These are phyloP conservation scores for Ondatra zibethicus DNA, from an alignment of 2,113 vertebrate species.

Conservation along the genomic window DNA sequence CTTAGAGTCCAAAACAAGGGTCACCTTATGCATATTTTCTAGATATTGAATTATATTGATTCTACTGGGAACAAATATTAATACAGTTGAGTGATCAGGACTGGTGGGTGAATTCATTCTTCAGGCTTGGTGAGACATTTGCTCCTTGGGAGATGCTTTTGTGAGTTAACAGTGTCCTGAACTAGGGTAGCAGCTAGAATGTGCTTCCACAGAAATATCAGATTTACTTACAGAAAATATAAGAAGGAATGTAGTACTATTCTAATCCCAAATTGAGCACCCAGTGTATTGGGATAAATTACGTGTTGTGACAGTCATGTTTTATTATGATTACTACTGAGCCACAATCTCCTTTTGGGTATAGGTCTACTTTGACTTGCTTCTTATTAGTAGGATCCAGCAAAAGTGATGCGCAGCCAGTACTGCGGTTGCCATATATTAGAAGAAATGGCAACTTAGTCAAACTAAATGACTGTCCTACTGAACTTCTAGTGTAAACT, in stretches of 20 bases:
- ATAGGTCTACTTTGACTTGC: background rate
- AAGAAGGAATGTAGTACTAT: background rate
- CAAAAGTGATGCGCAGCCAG: background rate
- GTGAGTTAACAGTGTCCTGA: background rate
- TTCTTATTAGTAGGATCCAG: background rate
- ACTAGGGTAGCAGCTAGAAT: background rate
- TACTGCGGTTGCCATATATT: too few relatives aligned
- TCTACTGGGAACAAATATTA: background rate
- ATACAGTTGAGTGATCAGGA: background rate
- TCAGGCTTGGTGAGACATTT: background rate
- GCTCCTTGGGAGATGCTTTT: background rate
- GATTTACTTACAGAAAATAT: constrained; percentile 6
- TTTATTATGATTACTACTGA: background rate
- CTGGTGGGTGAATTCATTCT: background rate
- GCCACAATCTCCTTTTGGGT: background rate
- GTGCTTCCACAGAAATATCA: background rate
- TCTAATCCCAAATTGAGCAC: background rate
- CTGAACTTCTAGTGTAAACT: background rate
- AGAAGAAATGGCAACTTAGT: background rate
- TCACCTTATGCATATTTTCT: background rate
- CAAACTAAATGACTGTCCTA: background rate
- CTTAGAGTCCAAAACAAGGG: background rate
- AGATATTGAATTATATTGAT: background rate
- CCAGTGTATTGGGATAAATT: background rate
- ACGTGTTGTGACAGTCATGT: background rate